phyloP scores from a whole-genome alignment of 2,113 vertebrate species.

The Mohoua ochrocephala region DNA sequence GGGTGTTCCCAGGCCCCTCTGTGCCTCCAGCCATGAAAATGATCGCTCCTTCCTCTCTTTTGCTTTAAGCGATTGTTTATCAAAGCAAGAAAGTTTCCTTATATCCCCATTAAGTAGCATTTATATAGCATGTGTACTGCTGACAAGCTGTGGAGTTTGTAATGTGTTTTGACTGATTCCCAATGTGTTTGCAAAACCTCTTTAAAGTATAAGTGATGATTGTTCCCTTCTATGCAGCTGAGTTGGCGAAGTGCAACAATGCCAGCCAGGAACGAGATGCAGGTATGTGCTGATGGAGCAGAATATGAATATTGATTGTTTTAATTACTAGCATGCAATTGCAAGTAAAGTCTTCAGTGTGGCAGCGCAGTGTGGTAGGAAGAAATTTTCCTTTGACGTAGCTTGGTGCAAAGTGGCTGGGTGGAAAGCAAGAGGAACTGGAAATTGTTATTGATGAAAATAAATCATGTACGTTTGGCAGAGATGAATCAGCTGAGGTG shows the following conservation, averaged over 20 bases:
- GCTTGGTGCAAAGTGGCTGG: not conserved
- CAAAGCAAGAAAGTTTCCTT: not conserved
- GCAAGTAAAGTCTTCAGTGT: not conserved
- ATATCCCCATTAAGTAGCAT: not conserved
- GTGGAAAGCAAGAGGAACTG: not conserved
- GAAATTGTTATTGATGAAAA: not conserved
- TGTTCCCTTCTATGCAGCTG: not conserved
- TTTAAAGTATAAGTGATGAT: not conserved
- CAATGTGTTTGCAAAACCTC: not conserved
- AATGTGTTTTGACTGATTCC: not conserved
- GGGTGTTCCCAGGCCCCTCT: not conserved
- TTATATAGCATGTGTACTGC: not conserved
- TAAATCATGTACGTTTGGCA: fast-evolving
- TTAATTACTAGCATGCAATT: not conserved
- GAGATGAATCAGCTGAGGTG: not conserved
- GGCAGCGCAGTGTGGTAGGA: not conserved
- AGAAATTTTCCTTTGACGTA: not conserved
- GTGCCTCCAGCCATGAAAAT: not conserved
- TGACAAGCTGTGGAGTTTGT: not conserved
- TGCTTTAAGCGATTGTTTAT: not conserved
- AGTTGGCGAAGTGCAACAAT: conserved; percentile 54
- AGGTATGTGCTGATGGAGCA: conserved; percentile 59
- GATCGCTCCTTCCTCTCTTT: not conserved
- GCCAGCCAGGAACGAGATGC: conserved; percentile 57
- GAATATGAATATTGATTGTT: not conserved